Conservation (phyloP, 2,797 vertebrate species). For the Coranthus polyacanthus region DNA sequence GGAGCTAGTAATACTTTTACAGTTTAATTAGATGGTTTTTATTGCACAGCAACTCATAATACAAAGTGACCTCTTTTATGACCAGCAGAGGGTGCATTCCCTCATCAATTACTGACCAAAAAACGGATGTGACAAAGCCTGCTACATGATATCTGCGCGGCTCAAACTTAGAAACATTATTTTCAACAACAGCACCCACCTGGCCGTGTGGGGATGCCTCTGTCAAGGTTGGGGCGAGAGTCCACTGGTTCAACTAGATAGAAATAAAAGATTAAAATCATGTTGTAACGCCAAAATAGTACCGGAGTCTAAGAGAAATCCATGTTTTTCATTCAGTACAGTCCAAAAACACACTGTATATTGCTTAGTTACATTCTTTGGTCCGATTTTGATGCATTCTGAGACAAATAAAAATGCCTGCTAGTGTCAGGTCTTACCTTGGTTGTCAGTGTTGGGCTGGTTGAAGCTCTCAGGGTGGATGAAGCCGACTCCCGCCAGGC, state of each 20-base stretch:
- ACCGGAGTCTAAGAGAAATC: too few species aligned
- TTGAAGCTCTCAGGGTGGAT: conserved; percentile 96
- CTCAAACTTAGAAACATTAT: neutral
- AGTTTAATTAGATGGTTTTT: neutral
- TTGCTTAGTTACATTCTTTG: too few species aligned
- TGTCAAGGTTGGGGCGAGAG: conserved; percentile 91
- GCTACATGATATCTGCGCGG: neutral
- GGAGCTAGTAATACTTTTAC: neutral
- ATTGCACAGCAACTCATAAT: neutral
- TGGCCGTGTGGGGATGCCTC: conserved; percentile 95
- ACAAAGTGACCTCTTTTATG: neutral
- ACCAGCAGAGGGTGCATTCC: conserved; percentile 23
- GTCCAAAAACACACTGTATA: too few species aligned
- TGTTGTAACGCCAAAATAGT: neutral
- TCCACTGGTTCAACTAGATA: conserved; percentile 95
- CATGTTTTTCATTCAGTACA: too few species aligned
- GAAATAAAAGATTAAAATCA: neutral
- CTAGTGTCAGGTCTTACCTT: conserved; percentile 67
- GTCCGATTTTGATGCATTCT: neutral
- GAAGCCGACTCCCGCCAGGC: conserved; percentile 90
- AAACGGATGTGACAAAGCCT: neutral
- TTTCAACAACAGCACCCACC: conserved; percentile 82
- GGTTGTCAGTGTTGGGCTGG: conserved; percentile 95
- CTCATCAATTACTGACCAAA: neutral
- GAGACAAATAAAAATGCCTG: neutral